Base-by-base conservation (phyloP, 2,888 invertebrate species). In the Pollenia angustigena region DNA sequence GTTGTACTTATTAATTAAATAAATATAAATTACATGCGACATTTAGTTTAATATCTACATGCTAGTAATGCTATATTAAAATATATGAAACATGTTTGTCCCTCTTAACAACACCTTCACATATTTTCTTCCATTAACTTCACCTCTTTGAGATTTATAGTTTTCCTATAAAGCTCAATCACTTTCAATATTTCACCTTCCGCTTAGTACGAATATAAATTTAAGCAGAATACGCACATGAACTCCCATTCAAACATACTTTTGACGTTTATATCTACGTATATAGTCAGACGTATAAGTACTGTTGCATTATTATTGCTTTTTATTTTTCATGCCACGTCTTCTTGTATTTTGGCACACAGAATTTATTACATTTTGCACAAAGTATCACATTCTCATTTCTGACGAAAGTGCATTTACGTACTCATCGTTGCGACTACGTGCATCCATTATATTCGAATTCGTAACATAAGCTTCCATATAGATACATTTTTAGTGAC, bases 401-500 rank as follows among this genome's bases (percentile, higher is more conserved):
- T 62, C 46, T 56, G 76, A 71, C 12, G 62, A 71, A 83, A 83
- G 56, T 83, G 76, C 83, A 78, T 71, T 71, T 76, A 71, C 60
- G 69, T 54, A 71, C 16, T 56, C 69, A 42, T 56, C 62, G 69
- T 54, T 62, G 40, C 23, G n/a, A 40, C 52, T 76, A 82, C 76
- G 83, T 83, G 76, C 62, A 78, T 71, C 62, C 56, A 78, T 64
- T 76, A 56, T 42, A 18, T 46, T 62, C 56, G 81, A 42, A 58
- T 66, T 48, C 42, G 54, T 50, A 56, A 82, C 44, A 54, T 44
- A 60, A 75, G 64, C 76, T 54, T 64, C 56, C 18, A 64, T 81
- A 66, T 69, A 54, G 52, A 85, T 74, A 79, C 50, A 80, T 82
- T 79, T 81, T 69, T 46, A 64, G 79, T 82, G 86, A 83, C 86